phyloP scores from a whole-genome alignment of 2,888 invertebrate species.

The Pachydiplax longipennis region DNA sequence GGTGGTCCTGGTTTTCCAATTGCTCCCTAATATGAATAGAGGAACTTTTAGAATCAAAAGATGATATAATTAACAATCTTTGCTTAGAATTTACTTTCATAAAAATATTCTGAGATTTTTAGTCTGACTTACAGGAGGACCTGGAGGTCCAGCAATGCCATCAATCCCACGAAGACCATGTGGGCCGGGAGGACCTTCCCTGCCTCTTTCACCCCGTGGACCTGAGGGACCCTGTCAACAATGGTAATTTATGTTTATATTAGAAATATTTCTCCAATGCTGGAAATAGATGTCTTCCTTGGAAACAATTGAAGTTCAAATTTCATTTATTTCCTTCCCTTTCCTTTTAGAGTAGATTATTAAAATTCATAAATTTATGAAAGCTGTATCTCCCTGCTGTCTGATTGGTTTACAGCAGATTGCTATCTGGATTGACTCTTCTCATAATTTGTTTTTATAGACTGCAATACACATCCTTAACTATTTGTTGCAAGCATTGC shows the following conservation, averaged over 20 bases:
- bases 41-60: constrained; percentile 1
- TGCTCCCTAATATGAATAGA: constrained; percentile 68
- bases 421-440: too few relatives aligned
- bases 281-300: too few relatives aligned
- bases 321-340: too few relatives aligned
- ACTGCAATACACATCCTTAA: too few relatives aligned
- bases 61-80: not conserved
- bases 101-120: not conserved
- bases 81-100: not conserved
- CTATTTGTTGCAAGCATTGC: too few relatives aligned
- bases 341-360: too few relatives aligned
- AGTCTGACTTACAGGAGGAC: constrained; percentile 67
- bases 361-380: too few relatives aligned
- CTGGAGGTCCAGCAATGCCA: constrained; percentile 80
- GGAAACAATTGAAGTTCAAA: too few relatives aligned
- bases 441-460: too few relatives aligned
- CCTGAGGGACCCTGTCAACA: constrained; percentile 75
- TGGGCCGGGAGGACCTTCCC: constrained; percentile 81
- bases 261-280: too few relatives aligned
- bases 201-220: constrained; percentile 81
- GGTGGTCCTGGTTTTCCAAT: constrained; percentile 84
- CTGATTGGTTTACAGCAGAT: too few relatives aligned
- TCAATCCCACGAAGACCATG: constrained; percentile 81
- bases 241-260: not conserved
- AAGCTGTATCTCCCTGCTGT: too few relatives aligned